Evolutionary conservation across 2,888 invertebrate genomes (phyloP).

Genomic region (Leptarthrus brevirostris): DNA sequence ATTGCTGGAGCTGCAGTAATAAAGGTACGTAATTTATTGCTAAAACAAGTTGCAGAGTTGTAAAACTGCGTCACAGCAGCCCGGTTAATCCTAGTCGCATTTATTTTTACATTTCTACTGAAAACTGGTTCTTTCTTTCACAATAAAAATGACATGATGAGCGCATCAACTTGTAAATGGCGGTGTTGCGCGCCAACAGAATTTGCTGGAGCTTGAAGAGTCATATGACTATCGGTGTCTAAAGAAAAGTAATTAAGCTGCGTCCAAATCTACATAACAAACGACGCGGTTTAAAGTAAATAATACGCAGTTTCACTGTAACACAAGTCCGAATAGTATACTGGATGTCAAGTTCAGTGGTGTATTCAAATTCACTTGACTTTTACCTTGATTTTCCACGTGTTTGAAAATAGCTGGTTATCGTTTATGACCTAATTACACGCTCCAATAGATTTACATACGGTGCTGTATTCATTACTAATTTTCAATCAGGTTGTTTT

Average conservation of each 20-base stretch:
- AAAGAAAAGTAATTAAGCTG: slow-evolving; percentile 1
- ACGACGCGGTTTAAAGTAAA: not conserved
- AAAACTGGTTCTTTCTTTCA: slow-evolving; percentile 14
- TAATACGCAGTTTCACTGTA: slow-evolving; percentile 10
- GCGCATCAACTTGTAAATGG: not conserved
- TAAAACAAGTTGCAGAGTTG: not conserved
- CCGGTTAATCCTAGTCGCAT: not conserved
- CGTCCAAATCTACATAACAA: slow-evolving; percentile 4
- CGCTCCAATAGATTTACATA: slow-evolving; percentile 12
- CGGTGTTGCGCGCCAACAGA: not conserved
- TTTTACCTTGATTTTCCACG: slow-evolving; percentile 35
- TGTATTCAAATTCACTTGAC: slow-evolving; percentile 35
- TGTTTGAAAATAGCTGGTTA: not conserved
- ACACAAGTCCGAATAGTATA: not conserved
- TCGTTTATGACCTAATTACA: slow-evolving; percentile 28
- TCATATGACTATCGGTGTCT: not conserved
- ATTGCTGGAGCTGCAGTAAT: slow-evolving; percentile 83
- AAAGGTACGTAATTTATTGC: slow-evolving; percentile 69
- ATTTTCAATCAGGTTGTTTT: too few relatives aligned
- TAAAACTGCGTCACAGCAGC: slow-evolving; percentile 5
- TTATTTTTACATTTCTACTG: not conserved
- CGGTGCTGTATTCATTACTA: too few relatives aligned
- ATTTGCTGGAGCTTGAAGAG: not conserved
- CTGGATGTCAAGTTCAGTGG: slow-evolving; percentile 27
- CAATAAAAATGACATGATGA: slow-evolving; percentile 10